These are phyloP conservation scores for Phaethornis superciliosus DNA, from an alignment of 2,113 vertebrate species.

Conservation along the genomic window DNA sequence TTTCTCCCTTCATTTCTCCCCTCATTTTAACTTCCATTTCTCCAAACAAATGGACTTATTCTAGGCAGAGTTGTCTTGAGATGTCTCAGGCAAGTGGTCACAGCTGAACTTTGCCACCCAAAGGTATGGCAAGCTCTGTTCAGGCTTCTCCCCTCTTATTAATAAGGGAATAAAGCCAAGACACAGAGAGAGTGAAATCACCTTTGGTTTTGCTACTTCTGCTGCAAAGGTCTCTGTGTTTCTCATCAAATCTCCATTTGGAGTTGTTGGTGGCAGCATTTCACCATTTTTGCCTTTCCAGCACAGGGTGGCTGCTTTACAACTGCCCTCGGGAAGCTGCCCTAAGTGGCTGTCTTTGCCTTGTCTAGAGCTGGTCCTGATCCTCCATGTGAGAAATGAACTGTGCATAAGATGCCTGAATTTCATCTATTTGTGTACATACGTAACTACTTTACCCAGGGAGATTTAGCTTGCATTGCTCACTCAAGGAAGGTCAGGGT, in stretches of 20 bases:
- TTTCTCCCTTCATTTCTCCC: background rate
- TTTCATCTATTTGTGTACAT: background rate
- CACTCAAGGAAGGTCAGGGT: background rate
- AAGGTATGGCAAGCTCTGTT: background rate
- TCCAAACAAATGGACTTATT: background rate
- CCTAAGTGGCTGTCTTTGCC: accelerated
- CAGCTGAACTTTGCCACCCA: background rate
- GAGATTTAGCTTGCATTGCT: background rate
- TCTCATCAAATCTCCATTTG: background rate
- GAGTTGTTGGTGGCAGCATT: background rate
- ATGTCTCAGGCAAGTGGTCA: background rate
- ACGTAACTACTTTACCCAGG: background rate
- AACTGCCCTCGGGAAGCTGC: background rate
- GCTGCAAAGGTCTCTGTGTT: background rate
- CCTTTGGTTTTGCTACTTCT: background rate
- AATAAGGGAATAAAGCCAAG: background rate
- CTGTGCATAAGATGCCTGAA: background rate
- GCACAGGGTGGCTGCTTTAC: background rate
- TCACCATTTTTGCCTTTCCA: background rate
- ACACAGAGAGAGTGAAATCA: background rate
- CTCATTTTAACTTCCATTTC: background rate
- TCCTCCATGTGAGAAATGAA: background rate
- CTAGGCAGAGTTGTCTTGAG: background rate
- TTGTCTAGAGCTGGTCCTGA: background rate
- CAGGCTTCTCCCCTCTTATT: background rate